phyloP scores from a whole-genome alignment of 2,797 vertebrate genomes.

The Scarus forsteni region DNA sequence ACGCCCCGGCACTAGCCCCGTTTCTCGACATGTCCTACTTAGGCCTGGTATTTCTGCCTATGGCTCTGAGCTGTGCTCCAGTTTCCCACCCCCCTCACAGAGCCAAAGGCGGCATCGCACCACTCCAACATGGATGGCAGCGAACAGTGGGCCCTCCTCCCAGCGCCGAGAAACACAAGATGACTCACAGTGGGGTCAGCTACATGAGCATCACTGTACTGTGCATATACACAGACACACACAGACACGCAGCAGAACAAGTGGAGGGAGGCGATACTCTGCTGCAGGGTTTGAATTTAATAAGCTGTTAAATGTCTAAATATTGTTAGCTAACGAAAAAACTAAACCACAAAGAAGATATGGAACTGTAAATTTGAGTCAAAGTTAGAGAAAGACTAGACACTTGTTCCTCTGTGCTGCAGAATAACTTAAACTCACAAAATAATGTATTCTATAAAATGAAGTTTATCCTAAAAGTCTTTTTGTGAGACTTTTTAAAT shows the following conservation, averaged over 20 bases:
- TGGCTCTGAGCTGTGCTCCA: constrained; percentile 79
- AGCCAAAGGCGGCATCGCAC: constrained; percentile 66
- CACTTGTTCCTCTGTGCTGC: too few relatives aligned
- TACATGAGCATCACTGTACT: constrained; percentile 31
- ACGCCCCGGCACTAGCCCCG: constrained; percentile 49
- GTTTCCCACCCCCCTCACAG: constrained; percentile 61
- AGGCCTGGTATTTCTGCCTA: constrained; percentile 75
- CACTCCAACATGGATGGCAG: constrained; percentile 62
- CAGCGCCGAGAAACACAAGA: constrained; percentile 41
- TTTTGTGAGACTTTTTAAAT: too few relatives aligned
- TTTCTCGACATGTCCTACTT: constrained; percentile 77
- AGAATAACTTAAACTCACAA: too few relatives aligned
- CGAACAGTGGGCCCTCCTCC: constrained; percentile 52
- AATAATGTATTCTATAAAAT: too few relatives aligned
- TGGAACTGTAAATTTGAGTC: not conserved
- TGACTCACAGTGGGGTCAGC: constrained; percentile 68
- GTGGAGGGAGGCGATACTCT: constrained; percentile 23
- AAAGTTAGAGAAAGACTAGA: not conserved
- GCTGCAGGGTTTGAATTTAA: constrained; percentile 26
- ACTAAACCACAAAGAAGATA: constrained; percentile 6
- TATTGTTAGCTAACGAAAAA: constrained; percentile 8
- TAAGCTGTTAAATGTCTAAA: constrained; percentile 11
- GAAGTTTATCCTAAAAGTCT: too few relatives aligned
- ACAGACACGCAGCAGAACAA: not conserved
- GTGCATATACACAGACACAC: constrained; percentile 18